Evolutionary conservation across 2,888 invertebrate species (phyloP), one percentile per base, ranked within the genome.

Genomic region (Stenurella melanura): DNA sequence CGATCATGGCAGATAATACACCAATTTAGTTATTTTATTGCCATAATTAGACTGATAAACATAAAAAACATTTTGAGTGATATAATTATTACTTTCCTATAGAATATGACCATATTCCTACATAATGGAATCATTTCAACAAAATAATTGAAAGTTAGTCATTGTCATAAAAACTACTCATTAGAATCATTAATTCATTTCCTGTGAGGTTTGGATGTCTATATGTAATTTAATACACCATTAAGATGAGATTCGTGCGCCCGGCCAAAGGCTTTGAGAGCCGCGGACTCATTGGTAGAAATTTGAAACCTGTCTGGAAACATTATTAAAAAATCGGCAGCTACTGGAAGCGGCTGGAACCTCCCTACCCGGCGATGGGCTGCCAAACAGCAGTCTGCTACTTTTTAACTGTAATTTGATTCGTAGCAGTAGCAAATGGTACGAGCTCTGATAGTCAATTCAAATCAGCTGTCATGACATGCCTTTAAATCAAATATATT

Each of bases 271-370:
- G 67, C 67, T 50, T 26, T 50, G 19, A 67, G 12, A 50, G 26
- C 61, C 50, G 72, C 5, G 38, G 42, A 77, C 75, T 76, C 83
- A 80, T 80, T 80, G 82, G 83, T 83, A 81, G 85, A 85, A 85
- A 85, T 84, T 82, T 79, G 83, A 85, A 83, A 85, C 85, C 84
- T 83, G 85, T 84, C 85, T 85, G 83, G 81, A 81, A 83, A 82
- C 78, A 84, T 82, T 73, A 63, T 72, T 72, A 50, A 54, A 50
- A n/a, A n/a, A n/a, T n/a, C n/a, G n/a, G n/a, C n/a, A n/a, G n/a
- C n/a, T n/a, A n/a, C n/a, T n/a, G n/a, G n/a, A n/a, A n/a, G n/a
- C n/a, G n/a, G n/a, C n/a, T n/a, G n/a, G n/a, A n/a, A n/a, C n/a
- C n/a, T n/a, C n/a, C n/a, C n/a, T n/a, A n/a, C n/a, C n/a, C n/a